These are phyloP conservation scores for Helogale parvula DNA, from an alignment of 2,113 vertebrate species.

Conservation along the genomic window DNA sequence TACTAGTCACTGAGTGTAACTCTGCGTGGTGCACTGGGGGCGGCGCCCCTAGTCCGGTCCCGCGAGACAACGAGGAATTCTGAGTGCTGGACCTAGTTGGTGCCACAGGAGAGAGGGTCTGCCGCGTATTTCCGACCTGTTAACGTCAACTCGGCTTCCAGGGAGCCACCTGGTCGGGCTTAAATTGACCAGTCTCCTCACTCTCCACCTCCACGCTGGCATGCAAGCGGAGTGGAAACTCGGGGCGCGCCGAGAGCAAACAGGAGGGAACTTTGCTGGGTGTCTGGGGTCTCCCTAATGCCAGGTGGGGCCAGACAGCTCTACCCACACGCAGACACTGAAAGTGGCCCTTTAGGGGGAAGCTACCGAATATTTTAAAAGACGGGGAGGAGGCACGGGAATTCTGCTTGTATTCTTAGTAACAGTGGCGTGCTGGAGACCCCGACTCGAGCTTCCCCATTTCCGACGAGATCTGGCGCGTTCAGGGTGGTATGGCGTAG, in stretches of 20 bases:
- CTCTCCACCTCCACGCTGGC: not conserved
- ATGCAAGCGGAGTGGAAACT: not conserved
- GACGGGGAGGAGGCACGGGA: not conserved
- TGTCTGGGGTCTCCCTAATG: not conserved
- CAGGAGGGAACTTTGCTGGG: not conserved
- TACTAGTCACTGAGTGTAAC: not conserved
- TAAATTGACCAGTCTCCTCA: not conserved
- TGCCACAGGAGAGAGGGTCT: rapidly evolving
- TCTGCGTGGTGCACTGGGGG: not conserved
- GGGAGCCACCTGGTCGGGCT: not conserved
- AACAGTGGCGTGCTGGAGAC: not conserved
- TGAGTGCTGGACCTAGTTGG: not conserved
- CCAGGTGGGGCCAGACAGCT: not conserved
- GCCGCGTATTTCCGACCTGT: not conserved
- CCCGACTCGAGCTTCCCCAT: not conserved
- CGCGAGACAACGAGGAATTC: not conserved
- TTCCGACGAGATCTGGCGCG: too few relatives aligned
- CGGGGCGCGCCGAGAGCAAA: not conserved
- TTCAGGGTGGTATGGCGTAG: too few relatives aligned
- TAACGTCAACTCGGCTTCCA: not conserved
- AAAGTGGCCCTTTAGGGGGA: not conserved
- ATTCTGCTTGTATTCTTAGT: not conserved
- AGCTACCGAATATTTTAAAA: not conserved
- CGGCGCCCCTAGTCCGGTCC: not conserved
- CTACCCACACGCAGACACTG: not conserved